Evolutionary conservation across 2,113 vertebrate genomes (phyloP), one percentile per base, ranked within the genome.

Genomic region (Colaptes auratus): DNA sequence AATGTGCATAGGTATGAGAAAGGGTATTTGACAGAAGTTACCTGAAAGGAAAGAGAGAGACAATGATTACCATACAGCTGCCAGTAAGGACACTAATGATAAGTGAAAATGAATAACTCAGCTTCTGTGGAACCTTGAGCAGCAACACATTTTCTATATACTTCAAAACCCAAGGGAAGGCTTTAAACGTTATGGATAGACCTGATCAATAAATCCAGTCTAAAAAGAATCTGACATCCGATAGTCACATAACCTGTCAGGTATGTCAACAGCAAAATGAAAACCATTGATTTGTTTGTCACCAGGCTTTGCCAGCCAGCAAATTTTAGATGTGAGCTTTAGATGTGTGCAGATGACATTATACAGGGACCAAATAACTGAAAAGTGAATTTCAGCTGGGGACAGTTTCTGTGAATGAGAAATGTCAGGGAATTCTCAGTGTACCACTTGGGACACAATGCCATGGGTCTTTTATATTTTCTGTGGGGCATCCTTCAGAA

Each of bases 261-360:
- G 39, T 50, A 58, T 63, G 76, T 58, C 70, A 82, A 82, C 82
- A 91, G 63, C 59, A 94, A 95, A 95, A 95, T 84, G 73, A 88
- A 91, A 96, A 78, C 20, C 87, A 93, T 66, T 95, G 92, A 92
- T 95, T 95, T 90, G 69, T 74, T 96, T 94, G 79, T 95, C 86
- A 93, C 42, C 11, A 59, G 42, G 33, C 55, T 97, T 95, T 89
- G 69, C 63, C 84, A 92, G 83, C 60, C 39, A 94, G 71, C 16
- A 95, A 55, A 53, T 46, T 77, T 97, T 96, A 52, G 50, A 25
- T 94, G 87, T 88, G 28, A 92, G 60, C 20, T 33, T 79, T 69
- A 84, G 71, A 81, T 80, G 92, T 15, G 8, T 66, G 78, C 13
- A 86, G 80, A 82, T 88, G 69, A 85, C 48, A 71, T 70, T 91